Conservation (phyloP, 2,797 vertebrate species). For the Cephalopachus bancanus region DNA sequence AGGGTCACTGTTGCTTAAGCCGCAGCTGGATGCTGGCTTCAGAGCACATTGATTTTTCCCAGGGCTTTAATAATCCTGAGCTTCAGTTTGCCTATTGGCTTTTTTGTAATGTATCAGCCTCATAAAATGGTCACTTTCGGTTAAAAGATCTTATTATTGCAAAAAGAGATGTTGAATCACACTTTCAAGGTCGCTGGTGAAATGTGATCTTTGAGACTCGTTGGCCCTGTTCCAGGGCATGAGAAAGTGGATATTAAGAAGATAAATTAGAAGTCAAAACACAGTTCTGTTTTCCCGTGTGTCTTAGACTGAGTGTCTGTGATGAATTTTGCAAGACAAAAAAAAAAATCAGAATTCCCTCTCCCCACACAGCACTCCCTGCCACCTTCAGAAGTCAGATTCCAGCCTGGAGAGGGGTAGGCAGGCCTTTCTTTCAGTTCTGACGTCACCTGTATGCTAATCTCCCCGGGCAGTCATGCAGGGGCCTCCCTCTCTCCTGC, state of each 20-base stretch:
- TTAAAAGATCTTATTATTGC: constrained; percentile 87
- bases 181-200: constrained; percentile 88
- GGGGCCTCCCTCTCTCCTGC: background rate
- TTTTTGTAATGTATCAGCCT: constrained; percentile 64
- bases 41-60: constrained; percentile 75
- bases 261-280: constrained; percentile 85
- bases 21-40: constrained; percentile 63
- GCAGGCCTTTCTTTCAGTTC: constrained; percentile 28
- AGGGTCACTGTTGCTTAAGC: constrained; percentile 63
- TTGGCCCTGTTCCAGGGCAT: constrained; percentile 79
- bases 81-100: constrained; percentile 75
- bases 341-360: constrained; percentile 53
- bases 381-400: constrained; percentile 70
- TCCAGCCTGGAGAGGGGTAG: constrained; percentile 11
- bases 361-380: background rate
- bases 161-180: constrained; percentile 83
- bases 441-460: constrained; percentile 35
- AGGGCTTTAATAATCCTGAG: constrained; percentile 68
- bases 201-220: constrained; percentile 89
- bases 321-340: constrained; percentile 78
- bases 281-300: constrained; percentile 81
- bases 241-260: constrained; percentile 78
- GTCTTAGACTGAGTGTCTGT: constrained; percentile 71
- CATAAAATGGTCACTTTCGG: constrained; percentile 82
- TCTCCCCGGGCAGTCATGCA: constrained; percentile 27